These are phyloP conservation scores for Agrotis exclamationis DNA, from an alignment of 2,888 invertebrate species.

Conservation along the genomic window DNA sequence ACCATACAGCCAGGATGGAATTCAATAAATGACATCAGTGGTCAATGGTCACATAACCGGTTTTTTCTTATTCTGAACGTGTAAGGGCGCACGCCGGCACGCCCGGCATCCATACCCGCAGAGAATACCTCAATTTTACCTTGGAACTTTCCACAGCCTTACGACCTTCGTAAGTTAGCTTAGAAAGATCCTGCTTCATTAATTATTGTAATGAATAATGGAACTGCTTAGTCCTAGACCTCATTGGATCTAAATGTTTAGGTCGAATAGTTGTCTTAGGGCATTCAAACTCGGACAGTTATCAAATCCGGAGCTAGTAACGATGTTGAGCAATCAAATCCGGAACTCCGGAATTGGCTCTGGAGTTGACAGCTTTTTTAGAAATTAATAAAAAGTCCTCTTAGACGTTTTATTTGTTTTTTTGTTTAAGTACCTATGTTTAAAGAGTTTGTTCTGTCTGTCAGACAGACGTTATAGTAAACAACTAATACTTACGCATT, in stretches of 20 bases:
- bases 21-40: constrained; percentile 24
- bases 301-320: no score
- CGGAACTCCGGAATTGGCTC: no score
- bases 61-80: constrained; percentile 43
- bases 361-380: no score
- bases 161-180: constrained; percentile 48
- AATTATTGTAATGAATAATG: constrained; percentile 42
- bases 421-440: no score
- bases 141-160: constrained; percentile 59
- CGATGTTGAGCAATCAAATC: no score
- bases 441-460: no score
- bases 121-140: constrained; percentile 46
- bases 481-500: no score
- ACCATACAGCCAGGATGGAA: constrained; percentile 1
- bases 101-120: constrained; percentile 26
- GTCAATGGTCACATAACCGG: constrained; percentile 58
- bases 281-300: no score
- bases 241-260: constrained; percentile 53
- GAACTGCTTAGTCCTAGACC: constrained; percentile 47
- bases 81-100: constrained; percentile 59
- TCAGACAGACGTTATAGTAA: no score
- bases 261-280: constrained; percentile 44
- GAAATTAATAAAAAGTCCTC: no score
- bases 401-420: no score
- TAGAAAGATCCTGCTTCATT: constrained; percentile 57